Evolutionary conservation across 2,888 invertebrate species (phyloP), one percentile per base, ranked within the genome.

Genomic region (Drosophila mayaguana): DNA sequence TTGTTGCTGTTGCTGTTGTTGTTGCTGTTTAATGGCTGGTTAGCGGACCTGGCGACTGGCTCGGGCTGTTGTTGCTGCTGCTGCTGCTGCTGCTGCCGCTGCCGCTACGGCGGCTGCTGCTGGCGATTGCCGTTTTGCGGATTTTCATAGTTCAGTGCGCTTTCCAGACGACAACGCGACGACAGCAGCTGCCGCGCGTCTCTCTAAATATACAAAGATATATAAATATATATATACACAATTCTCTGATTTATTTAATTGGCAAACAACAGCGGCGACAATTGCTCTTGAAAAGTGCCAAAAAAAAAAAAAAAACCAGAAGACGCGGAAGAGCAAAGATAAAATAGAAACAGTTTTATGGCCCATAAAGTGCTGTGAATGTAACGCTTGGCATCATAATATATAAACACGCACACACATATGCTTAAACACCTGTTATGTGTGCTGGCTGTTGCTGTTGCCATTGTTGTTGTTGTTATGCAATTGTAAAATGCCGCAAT

Each of bases 401-500:
- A 48, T 11, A 42, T 14, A 22, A 2, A 14, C 7, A 43, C 16
- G 9, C 16, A 46, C 43, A 42, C 16, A 16, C n/a, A 45, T 65
- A 22, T 25, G 34, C n/a, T 14, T 42, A 53, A 36, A 53, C 34
- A 51, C 36, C 25, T 65, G 56, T 73, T 79, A 63, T 67, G 56
- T 75, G 53, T 78, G 59, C 46, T 62, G 54, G 63, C 48, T 57
- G 70, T 62, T 59, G 63, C 51, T 43, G 28, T 14, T 20, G 57
- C 11, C 11, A 46, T 16, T 42, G 32, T 8, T 51, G 55, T 63
- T 72, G 63, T 60, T 55, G 81, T 91, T 91, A 91, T 91, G 91
- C 88, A 91, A 92, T 92, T 90, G 25, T 34, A 70, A 77, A 69
- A 83, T 83, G 83, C 92, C 92, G 81, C 83, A 92, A 71, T 92